A percentile compares a stretch with the other conserved stretches of the same genome.
phyloP scores from a whole-genome alignment of 2,113 vertebrate genomes.

The Bos javanicus region DNA sequence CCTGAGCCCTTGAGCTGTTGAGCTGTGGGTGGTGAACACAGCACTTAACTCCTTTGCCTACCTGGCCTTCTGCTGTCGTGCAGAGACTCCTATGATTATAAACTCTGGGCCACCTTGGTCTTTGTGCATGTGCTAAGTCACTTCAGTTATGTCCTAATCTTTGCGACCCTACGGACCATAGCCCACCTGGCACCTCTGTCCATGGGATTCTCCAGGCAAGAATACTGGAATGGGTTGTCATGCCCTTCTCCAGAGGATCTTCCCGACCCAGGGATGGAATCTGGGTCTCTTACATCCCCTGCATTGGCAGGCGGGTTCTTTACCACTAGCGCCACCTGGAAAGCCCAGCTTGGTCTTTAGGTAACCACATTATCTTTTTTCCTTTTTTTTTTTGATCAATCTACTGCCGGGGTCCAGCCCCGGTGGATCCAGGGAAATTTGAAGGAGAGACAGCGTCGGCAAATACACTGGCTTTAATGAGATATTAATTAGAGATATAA shows the following conservation, averaged over 20 bases:
- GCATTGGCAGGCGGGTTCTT: neutral
- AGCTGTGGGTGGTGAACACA: neutral
- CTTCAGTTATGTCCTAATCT: neutral
- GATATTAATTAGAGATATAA: too few species aligned
- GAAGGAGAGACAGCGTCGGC: too few species aligned
- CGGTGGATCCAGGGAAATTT: too few species aligned
- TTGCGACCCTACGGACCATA: neutral
- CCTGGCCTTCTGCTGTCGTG: neutral
- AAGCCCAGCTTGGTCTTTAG: neutral
- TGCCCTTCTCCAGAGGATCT: neutral
- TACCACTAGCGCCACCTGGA: neutral
- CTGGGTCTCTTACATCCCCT: neutral
- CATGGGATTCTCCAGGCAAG: neutral
- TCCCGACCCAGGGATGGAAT: neutral
- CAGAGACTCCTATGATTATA: neutral
- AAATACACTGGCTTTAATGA: too few species aligned
- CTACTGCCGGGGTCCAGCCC: neutral
- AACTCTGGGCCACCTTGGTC: neutral
- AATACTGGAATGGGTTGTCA: neutral
- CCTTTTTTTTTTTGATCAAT: neutral
- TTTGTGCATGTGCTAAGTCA: neutral
- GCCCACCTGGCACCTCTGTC: neutral
- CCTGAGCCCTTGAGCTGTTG: neutral
- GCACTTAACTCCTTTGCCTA: neutral
- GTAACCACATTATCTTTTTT: neutral